Evolutionary conservation across 2,888 invertebrate genomes (phyloP), one percentile per base, ranked within the genome.

Genomic region (Lasioglossum oenotherae): DNA sequence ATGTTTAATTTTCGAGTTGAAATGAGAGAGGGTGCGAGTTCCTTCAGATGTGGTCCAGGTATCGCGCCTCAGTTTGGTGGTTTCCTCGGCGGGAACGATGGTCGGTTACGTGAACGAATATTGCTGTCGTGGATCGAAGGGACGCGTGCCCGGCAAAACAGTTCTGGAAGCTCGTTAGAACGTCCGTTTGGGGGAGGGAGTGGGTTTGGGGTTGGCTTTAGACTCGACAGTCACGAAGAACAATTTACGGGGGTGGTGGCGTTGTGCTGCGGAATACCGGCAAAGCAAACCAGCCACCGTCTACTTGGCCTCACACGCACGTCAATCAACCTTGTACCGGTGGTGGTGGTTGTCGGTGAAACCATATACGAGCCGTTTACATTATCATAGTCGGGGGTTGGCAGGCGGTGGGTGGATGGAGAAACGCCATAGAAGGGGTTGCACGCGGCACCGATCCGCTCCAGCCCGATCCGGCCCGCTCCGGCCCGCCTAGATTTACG

Each of bases 181-280:
- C 91, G 87, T 89, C 86, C 86, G 85, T 88, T 53, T 81, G 72
- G 46, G 1, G 5, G 46, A n/a, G 16, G 2, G 14, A 19, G 2
- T 8, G 53, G 44, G 80, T 89, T 87, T 88, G 87, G 44, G 80
- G 90, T 87, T 88, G 87, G 89, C 86, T 91, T 92, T 82, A 90
- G 84, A 84, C 82, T 79, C 82, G 90, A 76, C 90, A 89, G 89
- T 90, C 89, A 92, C 92, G 92, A 92, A 92, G 91, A 92, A 92
- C 92, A 91, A 92, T 92, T 92, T 92, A 90, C 92, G 91, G 91
- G 90, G 89, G 80, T 82, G 89, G 80, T 82, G 83, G 88, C 85
- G 87, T 90, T 89, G 86, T 91, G 80, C 81, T 74, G 83, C 81
- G 82, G 91, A 87, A 88, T 85, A 81, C 87, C 88, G 83, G 81